Conservation (phyloP, 2,797 vertebrate genomes). For the Kryptolebias ocellatus region DNA sequence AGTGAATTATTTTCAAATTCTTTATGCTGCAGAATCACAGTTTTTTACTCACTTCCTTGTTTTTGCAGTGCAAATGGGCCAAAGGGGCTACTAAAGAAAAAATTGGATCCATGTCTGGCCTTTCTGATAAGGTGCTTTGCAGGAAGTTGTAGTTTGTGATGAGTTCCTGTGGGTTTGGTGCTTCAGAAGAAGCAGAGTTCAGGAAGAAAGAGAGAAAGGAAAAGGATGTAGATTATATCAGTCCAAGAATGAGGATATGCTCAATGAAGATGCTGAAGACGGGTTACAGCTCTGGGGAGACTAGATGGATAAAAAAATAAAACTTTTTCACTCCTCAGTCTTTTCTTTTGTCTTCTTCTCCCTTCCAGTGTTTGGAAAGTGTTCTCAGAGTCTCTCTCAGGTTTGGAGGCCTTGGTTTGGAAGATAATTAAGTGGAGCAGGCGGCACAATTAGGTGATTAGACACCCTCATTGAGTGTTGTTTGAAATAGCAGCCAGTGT, state of each 20-base stretch:
- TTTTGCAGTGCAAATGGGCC: conserved; percentile 14
- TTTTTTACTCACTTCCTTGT: conserved; percentile 1
- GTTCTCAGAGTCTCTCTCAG: conserved; percentile 47
- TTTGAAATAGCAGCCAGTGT: conserved; percentile 78
- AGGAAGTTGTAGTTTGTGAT: conserved; percentile 87
- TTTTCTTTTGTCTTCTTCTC: background rate
- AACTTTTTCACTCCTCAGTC: too few relatives aligned
- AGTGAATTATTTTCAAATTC: too few relatives aligned
- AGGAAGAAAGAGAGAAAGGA: conserved; percentile 74
- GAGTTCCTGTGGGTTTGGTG: conserved; percentile 82
- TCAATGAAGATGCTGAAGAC: conserved; percentile 49
- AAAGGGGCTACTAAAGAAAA: conserved; percentile 20
- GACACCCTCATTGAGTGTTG: conserved; percentile 76
- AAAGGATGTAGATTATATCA: conserved; percentile 72
- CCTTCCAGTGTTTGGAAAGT: conserved; percentile 23
- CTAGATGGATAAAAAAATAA: conserved; percentile 12
- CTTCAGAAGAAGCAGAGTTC: conserved; percentile 68
- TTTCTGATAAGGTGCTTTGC: conserved; percentile 83
- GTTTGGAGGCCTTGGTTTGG: conserved; percentile 44
- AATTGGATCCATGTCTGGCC: conserved; percentile 63
- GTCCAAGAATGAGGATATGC: conserved; percentile 67
- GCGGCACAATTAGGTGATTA: conserved; percentile 76
- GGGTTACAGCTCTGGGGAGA: conserved; percentile 25
- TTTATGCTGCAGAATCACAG: background rate
- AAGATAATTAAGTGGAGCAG: conserved; percentile 64